These are phyloP conservation scores for Hippocampus kuda DNA, from an alignment of 2,797 vertebrate genomes.

Conservation along the genomic window DNA sequence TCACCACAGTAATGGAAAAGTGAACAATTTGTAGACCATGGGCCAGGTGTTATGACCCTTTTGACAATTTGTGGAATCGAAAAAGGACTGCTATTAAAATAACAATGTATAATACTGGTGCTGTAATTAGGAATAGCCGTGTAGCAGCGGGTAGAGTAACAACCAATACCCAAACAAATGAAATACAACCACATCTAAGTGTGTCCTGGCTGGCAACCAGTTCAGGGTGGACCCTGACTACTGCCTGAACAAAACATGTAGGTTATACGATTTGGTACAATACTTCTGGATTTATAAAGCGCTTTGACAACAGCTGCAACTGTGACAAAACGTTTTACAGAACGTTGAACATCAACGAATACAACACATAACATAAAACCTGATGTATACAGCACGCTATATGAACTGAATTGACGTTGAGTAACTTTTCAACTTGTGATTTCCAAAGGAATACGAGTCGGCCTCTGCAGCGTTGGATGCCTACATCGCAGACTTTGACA, in stretches of 20 bases:
- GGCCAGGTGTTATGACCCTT: background rate
- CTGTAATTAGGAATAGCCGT: background rate
- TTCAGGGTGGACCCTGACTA: too few relatives aligned
- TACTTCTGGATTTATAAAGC: too few relatives aligned
- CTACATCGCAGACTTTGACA: slow-evolving; percentile 80
- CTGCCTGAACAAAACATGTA: too few relatives aligned
- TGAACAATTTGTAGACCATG: background rate
- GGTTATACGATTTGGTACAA: too few relatives aligned
- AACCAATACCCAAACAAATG: background rate
- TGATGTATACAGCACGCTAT: too few relatives aligned
- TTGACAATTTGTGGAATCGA: background rate
- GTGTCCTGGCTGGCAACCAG: too few relatives aligned
- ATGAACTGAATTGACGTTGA: background rate
- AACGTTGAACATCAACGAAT: too few relatives aligned
- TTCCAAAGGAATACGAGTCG: slow-evolving; percentile 63
- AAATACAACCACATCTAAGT: background rate
- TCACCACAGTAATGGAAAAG: background rate
- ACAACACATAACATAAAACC: too few relatives aligned
- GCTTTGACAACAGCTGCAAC: too few relatives aligned
- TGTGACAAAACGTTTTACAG: too few relatives aligned
- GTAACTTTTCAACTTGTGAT: background rate
- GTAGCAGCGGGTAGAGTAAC: background rate
- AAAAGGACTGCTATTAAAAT: background rate
- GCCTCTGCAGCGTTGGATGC: slow-evolving; percentile 78
- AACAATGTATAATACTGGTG: background rate